Conservation (phyloP, 2,888 invertebrate genomes). For the Drosophila differens region DNA sequence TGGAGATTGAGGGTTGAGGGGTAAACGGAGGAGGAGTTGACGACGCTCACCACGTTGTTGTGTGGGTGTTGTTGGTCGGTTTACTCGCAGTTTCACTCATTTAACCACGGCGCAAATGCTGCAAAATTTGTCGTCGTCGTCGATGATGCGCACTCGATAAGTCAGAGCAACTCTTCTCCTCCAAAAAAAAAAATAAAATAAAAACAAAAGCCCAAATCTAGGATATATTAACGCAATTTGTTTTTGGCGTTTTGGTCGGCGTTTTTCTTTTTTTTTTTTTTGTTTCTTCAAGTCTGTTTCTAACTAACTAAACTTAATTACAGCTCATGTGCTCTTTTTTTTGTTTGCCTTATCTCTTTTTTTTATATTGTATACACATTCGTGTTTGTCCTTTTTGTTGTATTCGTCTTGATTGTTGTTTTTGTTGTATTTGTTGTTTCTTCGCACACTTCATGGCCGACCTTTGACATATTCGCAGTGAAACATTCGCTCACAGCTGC, state of each 20-base stretch:
- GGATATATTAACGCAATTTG: conserved; percentile 31
- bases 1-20: neutral
- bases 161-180: neutral
- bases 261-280: conserved; percentile 19
- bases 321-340: conserved; percentile 69
- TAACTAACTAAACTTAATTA: conserved; percentile 80
- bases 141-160: conserved; percentile 19
- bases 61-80: conserved; percentile 15
- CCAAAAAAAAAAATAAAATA: neutral
- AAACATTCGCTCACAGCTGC: conserved; percentile 81
- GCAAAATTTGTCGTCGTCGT: conserved; percentile 6
- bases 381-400: conserved; percentile 62
- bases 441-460: conserved; percentile 80
- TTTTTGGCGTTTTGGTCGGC: conserved; percentile 42
- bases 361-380: conserved; percentile 58
- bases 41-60: conserved; percentile 30
- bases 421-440: conserved; percentile 43
- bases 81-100: conserved; percentile 45
- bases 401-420: conserved; percentile 54
- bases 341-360: conserved; percentile 59
- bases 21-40: neutral
- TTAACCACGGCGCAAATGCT: conserved; percentile 49
- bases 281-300: conserved; percentile 51
- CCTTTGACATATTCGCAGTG: conserved; percentile 84
- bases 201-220: neutral